Conservation (phyloP, 1,140 invertebrate genomes). For the Epicauta chinensis region DNA sequence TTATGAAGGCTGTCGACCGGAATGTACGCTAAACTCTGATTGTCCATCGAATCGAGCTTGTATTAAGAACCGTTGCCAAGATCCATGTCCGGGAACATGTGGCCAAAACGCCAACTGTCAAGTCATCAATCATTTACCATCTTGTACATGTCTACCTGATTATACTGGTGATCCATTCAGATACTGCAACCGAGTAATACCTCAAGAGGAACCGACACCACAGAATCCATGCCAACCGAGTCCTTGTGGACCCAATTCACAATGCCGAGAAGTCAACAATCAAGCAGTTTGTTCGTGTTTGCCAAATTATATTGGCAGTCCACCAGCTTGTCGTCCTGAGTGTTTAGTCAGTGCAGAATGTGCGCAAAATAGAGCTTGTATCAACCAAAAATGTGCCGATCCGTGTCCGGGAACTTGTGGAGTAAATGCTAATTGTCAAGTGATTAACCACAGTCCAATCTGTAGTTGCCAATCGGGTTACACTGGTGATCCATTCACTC, state of each 20-base stretch:
- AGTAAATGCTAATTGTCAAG: slow-evolving; percentile 52
- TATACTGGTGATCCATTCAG: slow-evolving; percentile 60
- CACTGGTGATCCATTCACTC: slow-evolving; percentile 55
- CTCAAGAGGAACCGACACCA: slow-evolving; percentile 49
- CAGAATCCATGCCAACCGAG: slow-evolving; percentile 48
- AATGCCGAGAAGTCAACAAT: slow-evolving; percentile 55
- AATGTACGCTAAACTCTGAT: slow-evolving; percentile 59
- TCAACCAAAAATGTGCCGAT: slow-evolving; percentile 62
- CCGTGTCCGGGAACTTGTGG: slow-evolving; percentile 65
- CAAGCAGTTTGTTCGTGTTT: slow-evolving; percentile 65
- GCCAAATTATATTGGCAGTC: slow-evolving; percentile 50
- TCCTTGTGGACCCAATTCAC: slow-evolving; percentile 56
- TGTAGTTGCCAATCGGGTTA: slow-evolving; percentile 53
- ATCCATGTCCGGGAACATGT: slow-evolving; percentile 63
- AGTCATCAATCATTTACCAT: slow-evolving; percentile 54
- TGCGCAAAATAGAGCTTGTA: slow-evolving; percentile 54
- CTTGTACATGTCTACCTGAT: slow-evolving; percentile 52
- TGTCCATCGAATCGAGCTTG: slow-evolving; percentile 57
- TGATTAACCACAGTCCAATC: slow-evolving; percentile 57
- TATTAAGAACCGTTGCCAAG: slow-evolving; percentile 55
- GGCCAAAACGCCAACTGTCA: slow-evolving; percentile 58
- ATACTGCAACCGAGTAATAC: slow-evolving; percentile 46
- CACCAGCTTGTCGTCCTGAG: slow-evolving; percentile 52
- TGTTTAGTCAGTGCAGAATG: slow-evolving; percentile 58
- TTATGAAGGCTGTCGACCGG: slow-evolving; percentile 63